These are phyloP conservation scores for Peromyscus nudipes DNA, from an alignment of 2,797 vertebrate genomes.

Conservation along the genomic window DNA sequence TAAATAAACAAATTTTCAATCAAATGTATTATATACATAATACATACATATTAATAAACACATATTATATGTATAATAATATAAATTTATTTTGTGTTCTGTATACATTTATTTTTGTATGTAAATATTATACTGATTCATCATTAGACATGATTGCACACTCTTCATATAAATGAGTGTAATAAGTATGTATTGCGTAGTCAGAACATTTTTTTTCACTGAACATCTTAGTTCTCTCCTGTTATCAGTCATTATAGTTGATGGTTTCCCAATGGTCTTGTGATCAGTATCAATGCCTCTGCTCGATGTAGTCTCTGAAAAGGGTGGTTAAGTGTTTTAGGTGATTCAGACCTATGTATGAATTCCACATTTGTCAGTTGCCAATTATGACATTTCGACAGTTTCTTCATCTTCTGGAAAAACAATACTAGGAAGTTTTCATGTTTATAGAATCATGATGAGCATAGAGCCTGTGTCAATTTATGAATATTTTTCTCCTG, in stretches of 20 bases:
- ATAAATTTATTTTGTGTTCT: background rate
- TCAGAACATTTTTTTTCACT: background rate
- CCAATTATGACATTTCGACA: background rate
- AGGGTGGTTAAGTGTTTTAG: background rate
- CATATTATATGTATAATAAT: background rate
- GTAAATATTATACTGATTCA: background rate
- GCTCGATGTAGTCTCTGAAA: background rate
- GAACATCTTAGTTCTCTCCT: background rate
- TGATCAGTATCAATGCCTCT: background rate
- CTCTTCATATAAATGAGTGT: constrained; percentile 47
- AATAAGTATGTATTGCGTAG: constrained; percentile 39
- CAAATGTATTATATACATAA: constrained; percentile 21
- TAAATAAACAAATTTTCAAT: constrained; percentile 65
- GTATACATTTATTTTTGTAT: constrained; percentile 40
- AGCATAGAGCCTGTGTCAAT: background rate
- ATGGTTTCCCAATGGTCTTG: background rate
- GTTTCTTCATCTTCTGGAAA: background rate
- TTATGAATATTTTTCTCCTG: background rate
- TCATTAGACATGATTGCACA: constrained; percentile 60
- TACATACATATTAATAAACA: background rate
- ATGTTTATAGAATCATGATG: background rate
- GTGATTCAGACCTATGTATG: background rate
- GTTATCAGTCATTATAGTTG: background rate
- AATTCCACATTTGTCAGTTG: constrained; percentile 35
- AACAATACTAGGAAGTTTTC: background rate